These are phyloP conservation scores for Papilio elwesi DNA, from an alignment of 2,888 invertebrate species.

Conservation along the genomic window DNA sequence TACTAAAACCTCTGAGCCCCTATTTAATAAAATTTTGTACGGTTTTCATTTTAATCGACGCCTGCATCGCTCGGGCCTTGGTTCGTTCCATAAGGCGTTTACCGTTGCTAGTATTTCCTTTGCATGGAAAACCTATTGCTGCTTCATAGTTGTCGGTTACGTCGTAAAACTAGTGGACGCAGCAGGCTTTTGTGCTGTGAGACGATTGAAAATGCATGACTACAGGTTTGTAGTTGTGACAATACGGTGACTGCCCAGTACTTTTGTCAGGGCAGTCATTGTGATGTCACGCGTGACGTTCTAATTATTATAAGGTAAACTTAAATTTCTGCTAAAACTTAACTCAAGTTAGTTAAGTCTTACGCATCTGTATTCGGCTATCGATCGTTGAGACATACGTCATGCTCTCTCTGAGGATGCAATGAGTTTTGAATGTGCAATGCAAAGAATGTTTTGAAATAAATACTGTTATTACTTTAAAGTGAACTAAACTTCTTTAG, in stretches of 20 bases:
- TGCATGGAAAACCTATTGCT: not conserved
- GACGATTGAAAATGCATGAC: not conserved
- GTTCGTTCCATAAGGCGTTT: not conserved
- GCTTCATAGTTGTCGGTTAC: too few relatives aligned
- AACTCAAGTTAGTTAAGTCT: not conserved
- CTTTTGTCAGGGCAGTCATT: constrained; percentile 1
- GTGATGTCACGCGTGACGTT: constrained; percentile 11
- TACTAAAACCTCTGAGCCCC: not conserved
- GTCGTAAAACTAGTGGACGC: not conserved
- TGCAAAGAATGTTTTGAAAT: not conserved
- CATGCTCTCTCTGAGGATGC: not conserved
- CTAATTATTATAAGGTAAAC: constrained; percentile 17
- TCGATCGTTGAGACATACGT: not conserved
- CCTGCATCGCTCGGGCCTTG: not conserved
- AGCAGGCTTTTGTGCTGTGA: not conserved
- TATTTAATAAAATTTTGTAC: not conserved
- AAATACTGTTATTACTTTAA: constrained; percentile 1
- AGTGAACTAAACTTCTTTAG: too few relatives aligned
- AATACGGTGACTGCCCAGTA: constrained; percentile 13
- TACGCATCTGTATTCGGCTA: not conserved
- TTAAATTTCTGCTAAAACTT: not conserved
- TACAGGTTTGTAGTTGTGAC: constrained; percentile 10
- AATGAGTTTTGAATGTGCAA: not conserved
- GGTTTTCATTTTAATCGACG: not conserved
- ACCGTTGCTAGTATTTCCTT: not conserved